Percentiles rank a stretch among this genome's conserved stretches.
Conservation (phyloP, 2,888 invertebrate genomes). For the Scaptomyza polygonia region DNA sequence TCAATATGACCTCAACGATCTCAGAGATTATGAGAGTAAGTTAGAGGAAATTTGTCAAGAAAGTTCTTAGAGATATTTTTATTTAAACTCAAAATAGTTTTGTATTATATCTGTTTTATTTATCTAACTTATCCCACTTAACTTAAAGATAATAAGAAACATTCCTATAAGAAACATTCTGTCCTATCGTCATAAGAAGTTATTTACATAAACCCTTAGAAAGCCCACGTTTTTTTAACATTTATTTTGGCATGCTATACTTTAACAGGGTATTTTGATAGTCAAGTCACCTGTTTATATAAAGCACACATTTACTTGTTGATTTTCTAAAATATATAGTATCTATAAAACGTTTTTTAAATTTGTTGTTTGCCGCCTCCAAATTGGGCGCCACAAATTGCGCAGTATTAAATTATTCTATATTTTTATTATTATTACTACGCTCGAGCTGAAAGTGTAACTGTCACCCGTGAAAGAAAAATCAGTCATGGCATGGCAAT, state of each 20-base stretch:
- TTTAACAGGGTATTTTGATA: slow-evolving; percentile 16
- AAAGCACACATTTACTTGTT: not conserved
- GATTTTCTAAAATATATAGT: slow-evolving; percentile 1
- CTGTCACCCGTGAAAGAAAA: slow-evolving; percentile 26
- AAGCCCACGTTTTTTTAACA: too few relatives aligned
- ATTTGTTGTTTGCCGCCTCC: slow-evolving; percentile 29
- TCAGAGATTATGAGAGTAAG: too few relatives aligned
- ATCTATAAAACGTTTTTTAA: slow-evolving; percentile 33
- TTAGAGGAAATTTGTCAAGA: not conserved
- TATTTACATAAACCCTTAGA: too few relatives aligned
- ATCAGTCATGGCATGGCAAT: slow-evolving; percentile 37
- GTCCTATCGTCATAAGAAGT: too few relatives aligned
- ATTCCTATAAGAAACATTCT: too few relatives aligned
- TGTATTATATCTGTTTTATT: not conserved
- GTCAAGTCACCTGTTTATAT: not conserved
- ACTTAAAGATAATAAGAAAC: not conserved
- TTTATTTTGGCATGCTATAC: too few relatives aligned
- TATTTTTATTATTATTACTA: not conserved
- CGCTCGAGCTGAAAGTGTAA: slow-evolving; percentile 15
- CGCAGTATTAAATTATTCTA: slow-evolving; percentile 37
- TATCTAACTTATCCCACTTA: not conserved
- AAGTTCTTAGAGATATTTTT: not conserved
- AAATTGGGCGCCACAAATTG: slow-evolving; percentile 40
- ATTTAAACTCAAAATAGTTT: not conserved
- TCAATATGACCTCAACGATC: slow-evolving; percentile 21